These are phyloP conservation scores for Scrobipalpa costella DNA, from an alignment of 2,888 invertebrate species.

Conservation along the genomic window DNA sequence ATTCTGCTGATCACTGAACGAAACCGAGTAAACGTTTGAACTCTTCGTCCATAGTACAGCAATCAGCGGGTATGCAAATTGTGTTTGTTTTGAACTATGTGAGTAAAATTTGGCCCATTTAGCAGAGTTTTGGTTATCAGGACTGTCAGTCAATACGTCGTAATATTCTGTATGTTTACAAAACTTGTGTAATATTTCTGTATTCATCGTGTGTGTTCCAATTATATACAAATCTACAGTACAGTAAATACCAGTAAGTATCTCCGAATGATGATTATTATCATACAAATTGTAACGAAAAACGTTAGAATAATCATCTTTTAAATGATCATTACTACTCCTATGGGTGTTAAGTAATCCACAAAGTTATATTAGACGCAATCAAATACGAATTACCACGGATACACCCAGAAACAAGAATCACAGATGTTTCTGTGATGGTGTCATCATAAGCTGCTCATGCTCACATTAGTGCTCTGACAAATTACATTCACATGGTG, in stretches of 20 bases:
- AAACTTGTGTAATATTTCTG: background rate
- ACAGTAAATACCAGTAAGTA: too few relatives aligned
- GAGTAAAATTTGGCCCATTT: too few relatives aligned
- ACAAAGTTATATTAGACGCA: constrained; percentile 1
- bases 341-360: background rate
- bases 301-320: background rate
- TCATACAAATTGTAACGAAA: constrained; percentile 3
- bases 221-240: background rate
- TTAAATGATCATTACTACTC: background rate
- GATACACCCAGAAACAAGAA: background rate
- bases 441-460: constrained; percentile 2
- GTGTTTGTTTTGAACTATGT: too few relatives aligned
- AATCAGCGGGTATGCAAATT: too few relatives aligned
- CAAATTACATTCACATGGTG: background rate
- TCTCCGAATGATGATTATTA: background rate
- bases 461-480: background rate
- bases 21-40: too few relatives aligned
- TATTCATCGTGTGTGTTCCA: background rate
- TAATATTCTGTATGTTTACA: background rate
- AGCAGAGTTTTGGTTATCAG: background rate
- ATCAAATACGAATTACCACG: constrained; percentile 13
- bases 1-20: too few relatives aligned
- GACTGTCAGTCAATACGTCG: background rate
- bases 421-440: background rate
- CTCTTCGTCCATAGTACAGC: too few relatives aligned